Conservation (phyloP, 2,797 vertebrate genomes). For the Lithobates pipiens region DNA sequence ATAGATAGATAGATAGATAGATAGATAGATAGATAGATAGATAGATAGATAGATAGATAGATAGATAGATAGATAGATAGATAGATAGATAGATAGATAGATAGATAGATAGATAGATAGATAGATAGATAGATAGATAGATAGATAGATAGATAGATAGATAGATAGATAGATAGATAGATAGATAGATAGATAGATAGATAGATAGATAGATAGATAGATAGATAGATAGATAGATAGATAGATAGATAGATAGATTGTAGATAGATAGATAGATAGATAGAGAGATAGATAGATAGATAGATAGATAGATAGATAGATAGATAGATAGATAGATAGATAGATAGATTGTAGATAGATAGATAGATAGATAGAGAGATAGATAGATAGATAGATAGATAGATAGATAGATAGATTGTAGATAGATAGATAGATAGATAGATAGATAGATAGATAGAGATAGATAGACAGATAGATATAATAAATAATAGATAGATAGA, state of each 20-base stretch:
- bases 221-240: background rate
- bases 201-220: background rate
- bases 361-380: background rate
- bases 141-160: constrained; percentile 23
- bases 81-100: background rate
- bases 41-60: constrained; percentile 14
- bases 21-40: background rate
- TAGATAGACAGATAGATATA: background rate
- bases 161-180: background rate
- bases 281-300: constrained; percentile 5
- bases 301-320: constrained; percentile 4
- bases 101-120: background rate
- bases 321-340: constrained; percentile 10
- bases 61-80: background rate
- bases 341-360: constrained; percentile 26
- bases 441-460: constrained; percentile 20
- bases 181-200: constrained; percentile 6
- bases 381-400: background rate
- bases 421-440: background rate
- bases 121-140: background rate
- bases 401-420: background rate
- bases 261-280: background rate
- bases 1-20: constrained; percentile 20
- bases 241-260: background rate
- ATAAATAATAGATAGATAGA: constrained; percentile 4